These are phyloP conservation scores for Stenodema calcarata DNA, from an alignment of 2,888 invertebrate genomes.

Conservation along the genomic window DNA sequence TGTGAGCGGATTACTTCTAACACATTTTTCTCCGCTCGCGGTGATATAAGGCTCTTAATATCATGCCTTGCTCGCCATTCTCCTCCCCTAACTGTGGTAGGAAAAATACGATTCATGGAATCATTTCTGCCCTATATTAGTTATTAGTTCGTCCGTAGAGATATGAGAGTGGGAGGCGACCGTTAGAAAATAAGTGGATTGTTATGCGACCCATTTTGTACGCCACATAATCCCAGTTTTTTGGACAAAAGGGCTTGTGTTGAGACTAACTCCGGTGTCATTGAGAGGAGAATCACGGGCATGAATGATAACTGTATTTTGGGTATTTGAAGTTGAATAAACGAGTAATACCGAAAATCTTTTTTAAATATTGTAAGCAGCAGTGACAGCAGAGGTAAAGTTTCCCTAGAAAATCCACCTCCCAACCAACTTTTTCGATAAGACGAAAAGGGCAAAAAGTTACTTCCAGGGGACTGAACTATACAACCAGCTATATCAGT, in stretches of 20 bases:
- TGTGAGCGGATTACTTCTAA: background rate
- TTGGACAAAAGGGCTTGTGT: background rate
- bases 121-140: background rate
- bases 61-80: background rate
- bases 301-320: no score
- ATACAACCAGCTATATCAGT: background rate
- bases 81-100: background rate
- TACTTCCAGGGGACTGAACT: background rate
- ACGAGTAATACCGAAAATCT: no score
- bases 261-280: background rate
- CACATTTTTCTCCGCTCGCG: background rate
- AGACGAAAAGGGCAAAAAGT: background rate
- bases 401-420: background rate
- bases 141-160: background rate
- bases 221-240: background rate
- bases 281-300: background rate
- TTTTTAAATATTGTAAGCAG: no score
- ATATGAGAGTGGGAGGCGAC: background rate
- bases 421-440: background rate
- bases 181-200: background rate
- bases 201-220: background rate
- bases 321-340: no score
- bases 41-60: background rate
- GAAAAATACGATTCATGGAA: background rate
- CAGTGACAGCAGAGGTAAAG: no score